These are phyloP conservation scores for Suillia variegata DNA, from an alignment of 2,888 invertebrate genomes.

Conservation along the genomic window DNA sequence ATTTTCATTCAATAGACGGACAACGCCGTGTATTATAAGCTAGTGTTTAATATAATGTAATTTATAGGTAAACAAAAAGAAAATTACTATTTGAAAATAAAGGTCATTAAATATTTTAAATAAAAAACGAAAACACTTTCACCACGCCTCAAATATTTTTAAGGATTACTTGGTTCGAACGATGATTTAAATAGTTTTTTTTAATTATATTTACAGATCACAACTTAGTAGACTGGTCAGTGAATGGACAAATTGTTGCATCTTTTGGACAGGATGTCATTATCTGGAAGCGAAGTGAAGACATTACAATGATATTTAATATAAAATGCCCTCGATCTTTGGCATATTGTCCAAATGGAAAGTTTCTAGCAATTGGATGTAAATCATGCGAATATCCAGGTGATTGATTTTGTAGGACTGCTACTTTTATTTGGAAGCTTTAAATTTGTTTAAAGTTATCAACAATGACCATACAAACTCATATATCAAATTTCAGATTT, in stretches of 20 bases:
- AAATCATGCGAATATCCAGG: constrained; percentile 42
- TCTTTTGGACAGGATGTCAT: constrained; percentile 55
- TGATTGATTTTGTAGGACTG: constrained; percentile 17
- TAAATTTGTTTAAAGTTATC: constrained; percentile 6
- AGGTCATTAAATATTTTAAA: too few species aligned
- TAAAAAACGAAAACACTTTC: too few species aligned
- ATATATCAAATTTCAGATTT: too few species aligned
- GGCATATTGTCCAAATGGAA: constrained; percentile 51
- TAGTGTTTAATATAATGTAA: too few species aligned
- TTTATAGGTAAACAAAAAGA: too few species aligned
- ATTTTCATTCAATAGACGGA: too few species aligned
- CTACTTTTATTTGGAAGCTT: not conserved
- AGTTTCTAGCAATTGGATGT: constrained; percentile 52
- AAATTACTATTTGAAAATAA: too few species aligned
- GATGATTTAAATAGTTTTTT: not conserved
- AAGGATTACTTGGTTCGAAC: too few species aligned
- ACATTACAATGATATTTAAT: constrained; percentile 48
- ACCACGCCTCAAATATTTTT: too few species aligned
- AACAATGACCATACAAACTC: too few species aligned
- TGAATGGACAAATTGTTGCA: constrained; percentile 51
- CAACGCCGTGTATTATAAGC: too few species aligned
- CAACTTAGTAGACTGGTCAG: constrained; percentile 57
- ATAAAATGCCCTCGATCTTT: constrained; percentile 43
- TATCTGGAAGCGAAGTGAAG: constrained; percentile 49
- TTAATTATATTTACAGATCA: constrained; percentile 30